These are phyloP conservation scores for Anagyrus pseudococci DNA, from an alignment of 2,888 invertebrate genomes.

Conservation along the genomic window DNA sequence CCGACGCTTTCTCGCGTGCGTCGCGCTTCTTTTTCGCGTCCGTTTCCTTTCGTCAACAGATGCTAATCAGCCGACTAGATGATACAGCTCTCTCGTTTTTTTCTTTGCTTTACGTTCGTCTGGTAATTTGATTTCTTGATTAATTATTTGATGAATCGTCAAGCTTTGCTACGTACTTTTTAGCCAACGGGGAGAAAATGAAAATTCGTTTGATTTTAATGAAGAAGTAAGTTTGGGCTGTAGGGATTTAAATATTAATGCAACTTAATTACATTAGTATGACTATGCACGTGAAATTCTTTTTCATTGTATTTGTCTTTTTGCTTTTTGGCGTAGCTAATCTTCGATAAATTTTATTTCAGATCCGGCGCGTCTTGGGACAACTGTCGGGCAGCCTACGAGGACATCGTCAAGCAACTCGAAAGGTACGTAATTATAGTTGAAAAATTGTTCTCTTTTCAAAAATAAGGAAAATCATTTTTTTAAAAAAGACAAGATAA, in stretches of 20 bases:
- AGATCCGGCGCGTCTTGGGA: constrained; percentile 77
- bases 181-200: too few relatives aligned
- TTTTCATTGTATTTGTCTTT: constrained; percentile 14
- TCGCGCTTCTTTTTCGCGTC: constrained; percentile 9
- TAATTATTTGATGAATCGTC: constrained; percentile 12
- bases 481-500: neutral
- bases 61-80: constrained; percentile 40
- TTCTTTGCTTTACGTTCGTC: neutral
- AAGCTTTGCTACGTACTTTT: too few relatives aligned
- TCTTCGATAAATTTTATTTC: constrained; percentile 45
- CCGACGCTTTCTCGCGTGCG: constrained; percentile 12
- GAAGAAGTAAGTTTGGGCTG: too few relatives aligned
- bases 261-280: too few relatives aligned
- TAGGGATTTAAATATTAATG: too few relatives aligned
- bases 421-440: constrained; percentile 92
- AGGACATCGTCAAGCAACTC: constrained; percentile 93
- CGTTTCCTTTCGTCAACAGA: constrained; percentile 25
- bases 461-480: too few relatives aligned
- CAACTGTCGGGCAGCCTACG: constrained; percentile 93
- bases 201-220: neutral
- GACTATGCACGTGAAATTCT: neutral
- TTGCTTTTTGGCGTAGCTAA: too few relatives aligned
- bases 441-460: too few relatives aligned
- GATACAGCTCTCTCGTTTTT: neutral
- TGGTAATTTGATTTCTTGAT: constrained; percentile 30